Evolutionary conservation across 2,797 vertebrate species (phyloP), one percentile per base, ranked within the genome.

Genomic region (Lagorchestes hirsutus): DNA sequence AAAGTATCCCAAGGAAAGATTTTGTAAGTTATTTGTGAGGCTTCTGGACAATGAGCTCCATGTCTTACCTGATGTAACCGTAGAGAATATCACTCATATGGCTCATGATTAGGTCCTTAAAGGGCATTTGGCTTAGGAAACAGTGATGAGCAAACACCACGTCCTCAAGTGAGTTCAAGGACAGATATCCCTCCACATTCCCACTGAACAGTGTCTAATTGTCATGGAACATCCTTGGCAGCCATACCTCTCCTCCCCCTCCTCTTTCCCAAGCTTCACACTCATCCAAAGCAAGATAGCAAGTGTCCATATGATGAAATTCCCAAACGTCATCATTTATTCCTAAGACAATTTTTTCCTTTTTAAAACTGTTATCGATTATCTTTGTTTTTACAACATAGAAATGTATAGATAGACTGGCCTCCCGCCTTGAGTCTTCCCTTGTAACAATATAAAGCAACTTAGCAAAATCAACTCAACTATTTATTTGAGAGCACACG

Each of bases 281-380:
- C 1, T 50, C 40, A 74, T 74, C 16, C 34, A 11, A 50, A 87
- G 22, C 22, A 87, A 82, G n/a, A 27, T 11, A 87, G 9, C 2
- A 87, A 27, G 22, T 87, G 22, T 50, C 22, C 40, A 87, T 27
- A 87, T 46, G 40, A 87, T 87, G 40, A 87, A 87, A 87, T 27
- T 4, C 3, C 74, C 40, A 27, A 87, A 58, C 0, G 31, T 87
- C 28, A 95, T 92, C 27, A 12, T 94, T 96, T 95, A 95, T 59
- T 94, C 24, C 54, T 82, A 93, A 97, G 93, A 93, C 18, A 93
- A 18, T 93, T 94, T 96, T 55, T 97, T 95, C 29, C 92, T 93
- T 92, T 54, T 22, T 46, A 8, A 74, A 82, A 46, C 40, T 27
- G 2, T 10, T 82, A 74, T 10, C 18, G 62, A 74, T n/a, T 82